These are phyloP conservation scores for Alexandromys fortis DNA, from an alignment of 2,113 vertebrate genomes.

Conservation along the genomic window DNA sequence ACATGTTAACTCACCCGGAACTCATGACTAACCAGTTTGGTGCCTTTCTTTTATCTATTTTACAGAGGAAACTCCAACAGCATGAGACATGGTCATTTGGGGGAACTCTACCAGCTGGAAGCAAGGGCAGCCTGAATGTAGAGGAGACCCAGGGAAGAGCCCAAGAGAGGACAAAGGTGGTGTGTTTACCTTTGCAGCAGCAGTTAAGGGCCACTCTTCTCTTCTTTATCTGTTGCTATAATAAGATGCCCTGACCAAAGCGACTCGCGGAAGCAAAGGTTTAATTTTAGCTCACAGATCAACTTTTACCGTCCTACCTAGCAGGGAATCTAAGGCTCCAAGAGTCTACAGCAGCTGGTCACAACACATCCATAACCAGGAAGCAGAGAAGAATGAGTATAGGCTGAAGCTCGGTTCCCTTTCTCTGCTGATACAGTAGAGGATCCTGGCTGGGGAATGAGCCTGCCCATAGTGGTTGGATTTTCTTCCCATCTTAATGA, in stretches of 20 bases:
- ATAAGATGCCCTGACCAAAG: background rate
- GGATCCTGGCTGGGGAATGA: background rate
- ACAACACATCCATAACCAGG: background rate
- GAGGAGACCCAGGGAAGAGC: background rate
- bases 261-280: background rate
- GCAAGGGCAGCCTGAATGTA: background rate
- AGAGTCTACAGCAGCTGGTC: background rate
- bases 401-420: background rate
- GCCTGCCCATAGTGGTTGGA: background rate
- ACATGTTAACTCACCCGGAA: background rate
- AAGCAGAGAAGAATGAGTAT: background rate
- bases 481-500: background rate
- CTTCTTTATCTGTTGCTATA: background rate
- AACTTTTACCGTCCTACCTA: background rate
- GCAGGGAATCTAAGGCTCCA: background rate
- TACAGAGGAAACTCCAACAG: background rate
- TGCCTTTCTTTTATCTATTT: background rate
- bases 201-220: background rate
- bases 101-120: background rate
- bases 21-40: background rate
- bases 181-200: background rate
- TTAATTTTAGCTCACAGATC: background rate
- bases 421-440: background rate
- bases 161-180: background rate
- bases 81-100: background rate